Conservation (phyloP, 2,797 vertebrate genomes). For the Forpus xanthops region DNA sequence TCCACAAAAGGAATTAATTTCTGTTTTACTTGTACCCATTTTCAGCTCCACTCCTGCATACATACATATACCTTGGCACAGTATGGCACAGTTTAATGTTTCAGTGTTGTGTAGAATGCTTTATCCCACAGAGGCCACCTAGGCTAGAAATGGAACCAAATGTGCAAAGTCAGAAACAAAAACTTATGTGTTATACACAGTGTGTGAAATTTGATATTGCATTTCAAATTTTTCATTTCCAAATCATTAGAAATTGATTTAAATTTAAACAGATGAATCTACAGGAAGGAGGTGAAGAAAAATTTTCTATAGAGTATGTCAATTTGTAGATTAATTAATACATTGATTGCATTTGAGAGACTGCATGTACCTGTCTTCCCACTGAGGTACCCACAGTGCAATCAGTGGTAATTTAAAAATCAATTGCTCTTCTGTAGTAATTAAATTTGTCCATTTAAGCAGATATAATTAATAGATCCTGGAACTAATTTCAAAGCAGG, state of each 20-base stretch:
- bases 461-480: constrained; percentile 77
- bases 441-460: constrained; percentile 78
- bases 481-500: constrained; percentile 73
- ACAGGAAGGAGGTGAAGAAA: not conserved
- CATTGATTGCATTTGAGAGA: constrained; percentile 74
- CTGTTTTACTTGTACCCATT: not conserved
- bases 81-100: not conserved
- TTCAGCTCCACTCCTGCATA: not conserved
- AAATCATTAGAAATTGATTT: not conserved
- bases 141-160: not conserved
- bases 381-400: constrained; percentile 70
- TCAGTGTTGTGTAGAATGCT: not conserved
- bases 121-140: not conserved
- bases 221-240: not conserved
- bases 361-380: constrained; percentile 70
- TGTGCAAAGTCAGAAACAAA: not conserved
- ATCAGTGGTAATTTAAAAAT: constrained; percentile 81
- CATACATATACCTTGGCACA: not conserved
- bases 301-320: constrained; percentile 37
- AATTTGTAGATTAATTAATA: constrained; percentile 74
- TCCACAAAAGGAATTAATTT: not conserved
- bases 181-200: not conserved
- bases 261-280: not conserved
- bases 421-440: constrained; percentile 78
- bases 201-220: not conserved